Base-by-base conservation (phyloP, 2,888 invertebrate genomes). In the Chymomyza amoena region DNA sequence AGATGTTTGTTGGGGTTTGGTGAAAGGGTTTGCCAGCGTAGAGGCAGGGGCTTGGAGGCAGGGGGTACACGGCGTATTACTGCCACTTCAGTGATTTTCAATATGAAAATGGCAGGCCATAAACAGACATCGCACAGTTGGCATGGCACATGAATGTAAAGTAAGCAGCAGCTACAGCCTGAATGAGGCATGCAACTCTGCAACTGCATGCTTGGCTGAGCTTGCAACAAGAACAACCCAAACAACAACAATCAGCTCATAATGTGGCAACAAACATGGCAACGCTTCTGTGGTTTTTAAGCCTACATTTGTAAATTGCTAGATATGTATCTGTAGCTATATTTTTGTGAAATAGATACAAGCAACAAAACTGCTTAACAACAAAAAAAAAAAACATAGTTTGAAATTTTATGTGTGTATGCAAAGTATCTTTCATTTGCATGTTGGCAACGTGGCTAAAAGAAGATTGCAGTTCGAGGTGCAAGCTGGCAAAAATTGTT, bases 81-180 rank as follows among this genome's bases (percentile, higher is more conserved):
- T 83, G 83, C 83, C 83, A 85, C 85, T 83, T 83, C 81, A 83
- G 78, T 85, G 85, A 83, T 85, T 83, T 83, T 83, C 85, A 83
- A 83, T 83, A 83, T 85, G 85, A 85, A 83, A 83, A 84, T 84
- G 85, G 82, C 71, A 79, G 77, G 76, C 71, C 75, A 78, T 81
- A 83, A 76, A 61, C 62, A 59, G 68, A 16, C 66, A 61, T 64
- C 61, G 64, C 45, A 72, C 52, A 69, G 69, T 45, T 13, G 56
- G 54, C 54, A 50, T 61, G 67, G 59, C 60, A 28, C 66, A 62
- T 39, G 59, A 59, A 50, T 54, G 60, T 18, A 16, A 16, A 59
- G 68, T 45, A 45, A 45, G 32, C 10, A 18, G 56, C 18, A 18
- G 54, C 18, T n/a, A n/a, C n/a, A 16, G 18, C 18, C 28, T 72